These are phyloP conservation scores for Lepidiolamprologus cunningtoni DNA, from an alignment of 2,113 vertebrate species.

Conservation along the genomic window DNA sequence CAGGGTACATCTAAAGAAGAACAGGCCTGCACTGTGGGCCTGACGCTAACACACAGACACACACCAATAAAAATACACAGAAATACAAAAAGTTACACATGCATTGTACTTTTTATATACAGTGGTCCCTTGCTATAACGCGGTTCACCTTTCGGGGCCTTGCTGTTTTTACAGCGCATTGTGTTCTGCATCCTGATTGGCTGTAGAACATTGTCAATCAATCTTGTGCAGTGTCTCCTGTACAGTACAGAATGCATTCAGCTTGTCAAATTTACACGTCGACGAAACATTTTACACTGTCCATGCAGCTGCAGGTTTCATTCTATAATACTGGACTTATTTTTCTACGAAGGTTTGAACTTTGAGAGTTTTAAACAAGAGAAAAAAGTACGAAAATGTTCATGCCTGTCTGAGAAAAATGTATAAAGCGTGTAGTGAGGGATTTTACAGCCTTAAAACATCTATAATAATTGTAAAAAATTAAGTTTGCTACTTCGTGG, in stretches of 20 bases:
- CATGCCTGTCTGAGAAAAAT: not conserved
- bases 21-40: slow-evolving; percentile 89
- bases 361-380: not conserved
- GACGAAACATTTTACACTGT: not conserved
- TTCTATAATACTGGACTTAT: not conserved
- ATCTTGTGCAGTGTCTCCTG: not conserved
- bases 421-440: not conserved
- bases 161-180: not conserved
- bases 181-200: not conserved
- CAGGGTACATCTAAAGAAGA: slow-evolving; percentile 93
- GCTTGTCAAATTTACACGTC: not conserved
- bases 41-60: slow-evolving; percentile 71
- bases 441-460: not conserved
- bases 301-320: not conserved
- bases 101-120: not conserved
- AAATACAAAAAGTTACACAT: not conserved
- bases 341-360: not conserved
- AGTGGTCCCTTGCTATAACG: not conserved
- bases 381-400: not conserved
- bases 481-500: not conserved
- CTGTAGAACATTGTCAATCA: not conserved
- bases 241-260: not conserved
- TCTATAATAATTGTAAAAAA: not conserved
- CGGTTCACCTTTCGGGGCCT: not conserved
- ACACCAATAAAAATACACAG: not conserved